These are phyloP conservation scores for Lagorchestes hirsutus DNA, from an alignment of 2,797 vertebrate species.

Conservation along the genomic window DNA sequence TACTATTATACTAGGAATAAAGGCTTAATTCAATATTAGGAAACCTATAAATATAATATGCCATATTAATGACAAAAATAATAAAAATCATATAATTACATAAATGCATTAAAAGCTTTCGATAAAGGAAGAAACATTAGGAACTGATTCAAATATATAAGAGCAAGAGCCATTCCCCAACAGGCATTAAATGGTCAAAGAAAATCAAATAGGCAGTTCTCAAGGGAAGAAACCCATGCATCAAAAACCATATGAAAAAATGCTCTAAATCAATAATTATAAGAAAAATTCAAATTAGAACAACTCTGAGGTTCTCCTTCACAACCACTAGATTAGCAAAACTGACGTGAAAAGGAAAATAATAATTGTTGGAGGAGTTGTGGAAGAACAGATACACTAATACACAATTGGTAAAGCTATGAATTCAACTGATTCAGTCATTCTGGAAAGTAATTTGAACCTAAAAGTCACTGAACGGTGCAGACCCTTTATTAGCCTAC, in stretches of 20 bases:
- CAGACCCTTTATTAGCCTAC: neutral
- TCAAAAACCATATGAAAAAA: neutral
- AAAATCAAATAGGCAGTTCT: neutral
- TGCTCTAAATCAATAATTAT: neutral
- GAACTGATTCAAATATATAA: neutral
- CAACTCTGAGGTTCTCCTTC: neutral
- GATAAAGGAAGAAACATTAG: neutral
- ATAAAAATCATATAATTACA: neutral
- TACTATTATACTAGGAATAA: neutral
- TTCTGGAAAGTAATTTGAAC: neutral
- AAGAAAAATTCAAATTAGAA: neutral
- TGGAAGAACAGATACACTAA: neutral
- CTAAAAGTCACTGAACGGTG: neutral
- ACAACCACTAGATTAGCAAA: neutral
- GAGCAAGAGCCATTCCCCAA: neutral
- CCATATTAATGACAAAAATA: neutral
- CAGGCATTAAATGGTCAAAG: neutral
- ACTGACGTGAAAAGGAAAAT: neutral
- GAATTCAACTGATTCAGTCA: neutral
- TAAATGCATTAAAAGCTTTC: neutral
- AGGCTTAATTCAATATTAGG: neutral
- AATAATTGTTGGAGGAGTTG: neutral
- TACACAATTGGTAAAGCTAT: neutral
- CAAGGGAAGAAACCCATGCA: neutral
- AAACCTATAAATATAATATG: neutral